phyloP scores from a whole-genome alignment of 2,888 invertebrate genomes.

The Cheilosia grossa region DNA sequence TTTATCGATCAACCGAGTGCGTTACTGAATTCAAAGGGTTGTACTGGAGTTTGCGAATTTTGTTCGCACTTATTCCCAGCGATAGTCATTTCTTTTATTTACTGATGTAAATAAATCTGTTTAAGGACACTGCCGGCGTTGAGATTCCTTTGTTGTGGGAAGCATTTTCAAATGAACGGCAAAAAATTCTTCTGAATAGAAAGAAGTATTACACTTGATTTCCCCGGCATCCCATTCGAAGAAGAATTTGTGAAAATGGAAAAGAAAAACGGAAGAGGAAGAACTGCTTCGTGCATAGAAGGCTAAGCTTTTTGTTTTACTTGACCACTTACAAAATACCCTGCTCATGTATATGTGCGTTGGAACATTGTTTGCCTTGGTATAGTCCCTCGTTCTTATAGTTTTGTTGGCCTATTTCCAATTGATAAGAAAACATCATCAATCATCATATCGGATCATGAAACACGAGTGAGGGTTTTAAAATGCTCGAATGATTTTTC shows the following conservation, averaged over 20 bases:
- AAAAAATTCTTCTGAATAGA: not conserved
- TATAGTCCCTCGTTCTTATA: not conserved
- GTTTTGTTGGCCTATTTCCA: not conserved
- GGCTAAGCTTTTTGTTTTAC: constrained; percentile 47
- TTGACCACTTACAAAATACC: constrained; percentile 31
- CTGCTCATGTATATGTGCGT: not conserved
- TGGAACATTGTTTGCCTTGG: constrained; percentile 5
- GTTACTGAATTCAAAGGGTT: constrained; percentile 1
- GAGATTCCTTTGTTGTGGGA: constrained; percentile 1
- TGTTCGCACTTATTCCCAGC: constrained; percentile 10
- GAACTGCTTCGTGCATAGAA: not conserved
- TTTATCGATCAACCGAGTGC: constrained; percentile 53
- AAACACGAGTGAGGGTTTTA: not conserved
- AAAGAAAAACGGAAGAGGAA: constrained; percentile 45
- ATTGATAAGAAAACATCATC: constrained; percentile 3
- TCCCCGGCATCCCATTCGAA: not conserved
- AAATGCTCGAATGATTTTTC: not conserved
- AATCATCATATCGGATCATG: not conserved
- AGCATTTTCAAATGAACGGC: not conserved
- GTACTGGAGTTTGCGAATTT: not conserved
- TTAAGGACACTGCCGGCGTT: constrained; percentile 33
- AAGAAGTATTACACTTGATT: not conserved
- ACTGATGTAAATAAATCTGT: constrained; percentile 46
- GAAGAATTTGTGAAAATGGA: constrained; percentile 4
- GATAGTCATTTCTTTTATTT: constrained; percentile 37